Percentiles rank a stretch among this genome's conserved stretches.
These are phyloP conservation scores for Scolopax rusticola DNA, from an alignment of 2,797 vertebrate genomes.

Conservation along the genomic window DNA sequence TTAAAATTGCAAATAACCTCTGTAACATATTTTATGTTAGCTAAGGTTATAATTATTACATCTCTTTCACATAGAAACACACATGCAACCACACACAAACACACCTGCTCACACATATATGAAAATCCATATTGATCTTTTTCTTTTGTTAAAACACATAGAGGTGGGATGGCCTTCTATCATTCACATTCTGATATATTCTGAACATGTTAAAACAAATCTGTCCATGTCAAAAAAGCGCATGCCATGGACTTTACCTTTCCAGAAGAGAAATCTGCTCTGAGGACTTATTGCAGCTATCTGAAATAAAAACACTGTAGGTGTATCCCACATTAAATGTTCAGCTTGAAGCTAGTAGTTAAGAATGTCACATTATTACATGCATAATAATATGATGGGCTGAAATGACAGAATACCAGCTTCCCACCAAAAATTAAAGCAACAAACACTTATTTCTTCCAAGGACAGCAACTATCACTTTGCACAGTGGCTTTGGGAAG, in stretches of 20 bases:
- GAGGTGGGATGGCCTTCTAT: background rate
- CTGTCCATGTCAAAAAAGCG: background rate
- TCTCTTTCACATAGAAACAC: background rate
- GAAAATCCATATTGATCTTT: background rate
- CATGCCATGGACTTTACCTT: background rate
- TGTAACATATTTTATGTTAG: background rate
- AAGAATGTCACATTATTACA: constrained; percentile 66
- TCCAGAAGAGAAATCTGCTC: constrained; percentile 12
- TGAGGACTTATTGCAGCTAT: constrained; percentile 26
- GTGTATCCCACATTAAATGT: constrained; percentile 52
- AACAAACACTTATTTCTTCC: constrained; percentile 57
- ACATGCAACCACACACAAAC: background rate
- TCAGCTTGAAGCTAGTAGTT: constrained; percentile 70
- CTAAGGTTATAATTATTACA: constrained; percentile 1
- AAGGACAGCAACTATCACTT: background rate
- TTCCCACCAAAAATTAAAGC: constrained; percentile 63
- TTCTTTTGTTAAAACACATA: constrained; percentile 13
- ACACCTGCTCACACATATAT: background rate
- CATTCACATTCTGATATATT: background rate
- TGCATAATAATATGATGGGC: constrained; percentile 62
- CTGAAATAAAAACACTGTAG: constrained; percentile 30
- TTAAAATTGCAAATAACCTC: constrained; percentile 29
- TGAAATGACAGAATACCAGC: constrained; percentile 61
- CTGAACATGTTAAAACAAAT: background rate
- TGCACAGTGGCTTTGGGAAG: background rate